A percentile compares a stretch with the other conserved stretches of the same genome.
phyloP scores from a whole-genome alignment of 2,797 vertebrate species.

The Cephalopachus bancanus region DNA sequence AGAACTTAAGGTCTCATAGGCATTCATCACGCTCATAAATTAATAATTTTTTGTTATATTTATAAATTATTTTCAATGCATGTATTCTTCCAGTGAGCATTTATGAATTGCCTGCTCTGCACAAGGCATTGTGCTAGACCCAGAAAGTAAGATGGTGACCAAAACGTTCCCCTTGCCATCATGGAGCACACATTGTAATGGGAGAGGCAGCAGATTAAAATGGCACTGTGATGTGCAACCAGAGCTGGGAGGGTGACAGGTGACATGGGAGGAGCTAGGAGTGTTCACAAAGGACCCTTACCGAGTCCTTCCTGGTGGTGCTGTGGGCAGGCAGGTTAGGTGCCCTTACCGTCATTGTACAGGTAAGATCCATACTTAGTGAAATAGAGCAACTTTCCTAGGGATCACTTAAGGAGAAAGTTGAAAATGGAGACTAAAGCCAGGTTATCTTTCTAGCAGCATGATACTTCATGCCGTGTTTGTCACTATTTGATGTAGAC shows the following conservation, averaged over 20 bases:
- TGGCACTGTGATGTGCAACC: accelerated
- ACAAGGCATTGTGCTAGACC: not conserved
- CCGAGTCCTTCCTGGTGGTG: not conserved
- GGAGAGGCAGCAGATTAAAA: not conserved
- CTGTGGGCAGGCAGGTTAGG: not conserved
- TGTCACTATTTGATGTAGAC: not conserved
- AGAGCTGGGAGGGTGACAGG: not conserved
- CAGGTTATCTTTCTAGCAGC: not conserved
- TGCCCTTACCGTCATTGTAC: not conserved
- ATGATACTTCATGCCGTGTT: accelerated
- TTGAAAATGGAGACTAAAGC: not conserved
- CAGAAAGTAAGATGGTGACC: not conserved
- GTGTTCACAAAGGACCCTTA: too few species aligned
- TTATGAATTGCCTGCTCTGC: not conserved
- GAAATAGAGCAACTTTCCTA: not conserved
- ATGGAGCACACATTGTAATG: accelerated
- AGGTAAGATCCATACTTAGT: accelerated
- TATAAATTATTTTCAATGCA: not conserved
- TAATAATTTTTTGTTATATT: not conserved
- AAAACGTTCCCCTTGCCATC: not conserved
- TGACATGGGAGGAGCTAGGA: not conserved
- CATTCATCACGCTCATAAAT: not conserved
- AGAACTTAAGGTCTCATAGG: not conserved
- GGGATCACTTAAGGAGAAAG: not conserved
- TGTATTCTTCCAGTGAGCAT: not conserved